phyloP scores from a whole-genome alignment of 2,113 vertebrate species.

The Ibidorhyncha struthersii region DNA sequence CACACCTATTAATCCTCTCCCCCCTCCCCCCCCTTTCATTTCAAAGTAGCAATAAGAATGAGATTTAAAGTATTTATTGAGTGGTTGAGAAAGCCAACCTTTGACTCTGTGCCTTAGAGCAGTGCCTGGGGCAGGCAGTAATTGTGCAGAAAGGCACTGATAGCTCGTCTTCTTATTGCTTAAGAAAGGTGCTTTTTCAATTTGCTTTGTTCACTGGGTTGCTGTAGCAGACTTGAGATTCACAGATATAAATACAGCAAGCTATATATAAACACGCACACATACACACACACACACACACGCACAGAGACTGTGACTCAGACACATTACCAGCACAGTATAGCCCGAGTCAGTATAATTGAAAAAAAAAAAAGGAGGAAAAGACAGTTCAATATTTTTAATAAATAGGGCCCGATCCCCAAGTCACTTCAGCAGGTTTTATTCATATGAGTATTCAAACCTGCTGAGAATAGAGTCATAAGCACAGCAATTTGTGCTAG shows the following conservation, averaged over 20 bases:
- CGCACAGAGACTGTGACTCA: neutral
- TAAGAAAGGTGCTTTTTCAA: conserved; percentile 47
- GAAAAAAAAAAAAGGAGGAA: neutral
- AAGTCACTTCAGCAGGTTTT: neutral
- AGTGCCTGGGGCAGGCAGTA: conserved; percentile 53
- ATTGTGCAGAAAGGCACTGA: conserved; percentile 36
- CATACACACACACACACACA: neutral
- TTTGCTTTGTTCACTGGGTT: conserved; percentile 33
- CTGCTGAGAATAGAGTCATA: neutral
- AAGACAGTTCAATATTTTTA: neutral
- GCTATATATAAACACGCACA: conserved; percentile 30
- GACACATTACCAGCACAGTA: neutral
- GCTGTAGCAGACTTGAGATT: neutral
- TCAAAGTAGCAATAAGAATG: conserved; percentile 9
- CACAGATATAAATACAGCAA: conserved; percentile 1
- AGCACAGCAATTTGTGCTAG: neutral
- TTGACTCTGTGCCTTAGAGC: conserved; percentile 55
- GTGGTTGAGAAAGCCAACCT: conserved; percentile 31
- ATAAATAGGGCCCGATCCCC: neutral
- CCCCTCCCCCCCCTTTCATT: neutral
- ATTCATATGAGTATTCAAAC: neutral
- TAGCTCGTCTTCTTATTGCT: conserved; percentile 13
- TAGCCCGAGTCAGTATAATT: neutral
- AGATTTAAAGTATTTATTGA: conserved; percentile 43
- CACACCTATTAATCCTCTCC: neutral